Conservation (phyloP, 2,113 vertebrate species). For the Carettochelys insculpta region DNA sequence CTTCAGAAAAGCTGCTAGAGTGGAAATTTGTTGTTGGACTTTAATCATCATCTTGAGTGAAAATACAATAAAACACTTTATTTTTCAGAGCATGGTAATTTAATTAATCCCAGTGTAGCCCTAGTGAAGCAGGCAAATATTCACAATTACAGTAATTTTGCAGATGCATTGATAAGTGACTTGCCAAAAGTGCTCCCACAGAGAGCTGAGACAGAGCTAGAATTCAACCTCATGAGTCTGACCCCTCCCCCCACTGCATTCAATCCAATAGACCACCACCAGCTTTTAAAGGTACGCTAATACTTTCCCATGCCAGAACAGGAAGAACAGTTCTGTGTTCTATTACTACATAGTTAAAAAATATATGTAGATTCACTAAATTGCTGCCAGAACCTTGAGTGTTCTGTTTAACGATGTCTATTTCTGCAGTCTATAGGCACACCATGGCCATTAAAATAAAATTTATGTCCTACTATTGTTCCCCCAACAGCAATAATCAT, state of each 20-base stretch:
- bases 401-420: too few species aligned
- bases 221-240: background rate
- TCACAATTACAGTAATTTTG: background rate
- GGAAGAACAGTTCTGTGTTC: too few species aligned
- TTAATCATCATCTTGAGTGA: background rate
- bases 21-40: background rate
- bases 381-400: too few species aligned
- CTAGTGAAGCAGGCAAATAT: too few species aligned
- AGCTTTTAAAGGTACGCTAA: too few species aligned
- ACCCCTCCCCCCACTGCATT: too few species aligned
- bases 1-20: background rate
- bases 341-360: too few species aligned
- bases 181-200: background rate
- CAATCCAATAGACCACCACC: background rate
- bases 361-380: too few species aligned
- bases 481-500: accelerated
- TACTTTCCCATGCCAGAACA: too few species aligned
- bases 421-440: too few species aligned
- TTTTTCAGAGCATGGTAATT: background rate
- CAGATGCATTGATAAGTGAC: background rate
- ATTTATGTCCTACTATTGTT: background rate
- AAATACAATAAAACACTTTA: too few species aligned
- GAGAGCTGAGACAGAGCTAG: background rate
- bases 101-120: background rate
- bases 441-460: too few species aligned